Base-by-base conservation (phyloP, 2,797 vertebrate species). In the Poecilia velifera region DNA sequence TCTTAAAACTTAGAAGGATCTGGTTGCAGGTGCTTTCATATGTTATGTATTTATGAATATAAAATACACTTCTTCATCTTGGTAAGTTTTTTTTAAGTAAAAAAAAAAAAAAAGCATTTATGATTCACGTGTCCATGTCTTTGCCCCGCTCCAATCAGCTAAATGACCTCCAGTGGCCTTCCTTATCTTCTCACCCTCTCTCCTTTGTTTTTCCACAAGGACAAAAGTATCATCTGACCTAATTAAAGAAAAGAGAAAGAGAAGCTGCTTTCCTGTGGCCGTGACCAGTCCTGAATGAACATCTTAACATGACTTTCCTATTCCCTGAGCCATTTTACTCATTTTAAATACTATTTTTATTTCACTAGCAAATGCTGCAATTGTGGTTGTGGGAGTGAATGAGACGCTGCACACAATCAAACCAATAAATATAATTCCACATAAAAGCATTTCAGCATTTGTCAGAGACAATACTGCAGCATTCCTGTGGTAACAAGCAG, bases 101-200 rank as follows among this genome's bases (percentile, higher is more conserved):
- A 53, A 53, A 51, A 41, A 41, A 34, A 5, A 34, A 5, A 51
- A 39, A 66, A 41, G 8, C 16, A 10, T 36, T 13, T 14, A 13
- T 45, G 12, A 82, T 76, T 82, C 74, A 86, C 87, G 82, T 82
- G 64, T 51, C 34, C 62, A 13, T 39, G 41, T 57, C 51, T 57
- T 66, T 68, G 76, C 41, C n/a, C 31, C 14, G 4, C 62, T 83
- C 43, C 80, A 92, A 84, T 89, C 90, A 93, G 41, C 81, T 84
- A 82, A 91, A 85, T 83, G 16, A 86, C 83, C 76, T 80, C 74
- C 28, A 76, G 79, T 87, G 49, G 36, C 71, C 73, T 80, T 85
- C 73, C 74, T 82, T 81, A 78, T 83, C 74, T 53, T 76, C 39
- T 79, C 47, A 70, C 77, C 76, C 64, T 80, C 47, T 55, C 71